Conservation (phyloP, 2,113 vertebrate species). For the Heteronetta atricapilla region DNA sequence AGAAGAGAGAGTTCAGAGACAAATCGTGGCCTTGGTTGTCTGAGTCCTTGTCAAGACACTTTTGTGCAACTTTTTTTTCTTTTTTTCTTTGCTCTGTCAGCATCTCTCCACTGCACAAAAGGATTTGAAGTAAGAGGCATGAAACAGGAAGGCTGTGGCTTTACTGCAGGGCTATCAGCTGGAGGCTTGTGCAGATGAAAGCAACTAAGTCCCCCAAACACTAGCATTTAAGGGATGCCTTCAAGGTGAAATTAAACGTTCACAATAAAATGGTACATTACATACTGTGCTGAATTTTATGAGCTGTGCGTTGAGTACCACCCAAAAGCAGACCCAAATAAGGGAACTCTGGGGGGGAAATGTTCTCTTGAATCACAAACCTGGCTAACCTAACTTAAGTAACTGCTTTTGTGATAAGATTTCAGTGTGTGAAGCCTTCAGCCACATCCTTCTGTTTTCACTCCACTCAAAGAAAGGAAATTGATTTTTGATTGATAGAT, state of each 20-base stretch:
- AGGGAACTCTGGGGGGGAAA: not conserved
- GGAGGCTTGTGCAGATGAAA: conserved; percentile 22
- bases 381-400: not conserved
- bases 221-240: conserved; percentile 8
- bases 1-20: not conserved
- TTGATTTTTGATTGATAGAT: not conserved
- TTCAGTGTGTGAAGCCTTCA: not conserved
- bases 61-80: not conserved
- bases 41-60: not conserved
- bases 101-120: not conserved
- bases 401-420: not conserved
- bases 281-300: conserved; percentile 19
- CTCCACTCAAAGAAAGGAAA: not conserved
- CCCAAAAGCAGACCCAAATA: not conserved
- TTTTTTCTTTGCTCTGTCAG: not conserved
- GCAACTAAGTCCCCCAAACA: not conserved
- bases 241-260: conserved; percentile 20
- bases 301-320: not conserved
- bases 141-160: conserved; percentile 11
- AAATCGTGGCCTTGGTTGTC: not conserved
- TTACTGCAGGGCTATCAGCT: conserved; percentile 36
- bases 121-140: conserved; percentile 13
- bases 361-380: not conserved
- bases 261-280: not conserved
- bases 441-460: not conserved